phyloP scores from a whole-genome alignment of 2,113 vertebrate species.

The Festucalex cinctus region DNA sequence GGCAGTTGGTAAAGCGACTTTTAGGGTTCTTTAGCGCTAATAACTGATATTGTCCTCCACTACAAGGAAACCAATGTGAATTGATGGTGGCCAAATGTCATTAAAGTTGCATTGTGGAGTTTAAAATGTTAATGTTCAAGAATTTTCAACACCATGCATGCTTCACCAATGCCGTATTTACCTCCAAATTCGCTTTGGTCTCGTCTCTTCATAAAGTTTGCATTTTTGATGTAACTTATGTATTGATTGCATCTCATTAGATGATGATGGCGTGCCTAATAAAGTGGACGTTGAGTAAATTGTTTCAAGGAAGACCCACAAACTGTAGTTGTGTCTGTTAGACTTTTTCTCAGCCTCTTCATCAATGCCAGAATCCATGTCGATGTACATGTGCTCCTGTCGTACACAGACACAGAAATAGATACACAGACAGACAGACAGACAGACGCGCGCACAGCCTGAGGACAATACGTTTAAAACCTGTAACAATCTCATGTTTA shows the following conservation, averaged over 20 bases:
- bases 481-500: not conserved
- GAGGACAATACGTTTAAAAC: not conserved
- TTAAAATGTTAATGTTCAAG: too few relatives aligned
- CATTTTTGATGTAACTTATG: not conserved
- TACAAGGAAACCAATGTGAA: too few relatives aligned
- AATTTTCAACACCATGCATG: too few relatives aligned
- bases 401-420: not conserved
- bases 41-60: too few relatives aligned
- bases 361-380: not conserved
- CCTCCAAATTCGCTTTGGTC: too few relatives aligned
- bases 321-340: conserved; percentile 32
- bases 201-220: not conserved
- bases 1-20: too few relatives aligned
- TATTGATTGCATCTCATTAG: not conserved
- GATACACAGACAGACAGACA: too few relatives aligned
- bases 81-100: too few relatives aligned
- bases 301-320: not conserved
- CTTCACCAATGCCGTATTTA: too few relatives aligned
- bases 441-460: not conserved
- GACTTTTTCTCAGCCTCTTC: not conserved
- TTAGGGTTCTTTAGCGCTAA: too few relatives aligned
- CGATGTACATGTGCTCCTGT: conserved; percentile 31
- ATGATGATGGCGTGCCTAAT: not conserved
- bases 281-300: not conserved
- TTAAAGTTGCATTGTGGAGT: too few relatives aligned